These are phyloP conservation scores for Oceanodroma leucorhoa DNA, from an alignment of 2,797 vertebrate genomes.

Conservation along the genomic window DNA sequence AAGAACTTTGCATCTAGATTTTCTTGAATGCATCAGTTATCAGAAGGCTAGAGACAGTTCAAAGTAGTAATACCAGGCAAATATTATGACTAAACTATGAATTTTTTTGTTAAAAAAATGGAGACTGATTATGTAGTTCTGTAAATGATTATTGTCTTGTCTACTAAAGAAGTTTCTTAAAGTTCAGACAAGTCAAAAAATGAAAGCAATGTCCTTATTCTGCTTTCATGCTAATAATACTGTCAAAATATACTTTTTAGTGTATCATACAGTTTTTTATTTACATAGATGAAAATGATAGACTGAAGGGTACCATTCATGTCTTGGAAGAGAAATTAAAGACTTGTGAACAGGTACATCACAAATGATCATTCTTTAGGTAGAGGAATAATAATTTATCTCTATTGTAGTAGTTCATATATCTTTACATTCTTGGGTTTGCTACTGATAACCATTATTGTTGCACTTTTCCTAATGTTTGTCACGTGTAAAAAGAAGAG, in stretches of 20 bases:
- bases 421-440: neutral
- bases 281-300: constrained; percentile 75
- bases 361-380: neutral
- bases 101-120: neutral
- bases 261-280: neutral
- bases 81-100: neutral
- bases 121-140: neutral
- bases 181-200: neutral
- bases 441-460: neutral
- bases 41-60: neutral
- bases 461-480: neutral
- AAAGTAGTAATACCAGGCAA: neutral
- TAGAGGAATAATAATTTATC: neutral
- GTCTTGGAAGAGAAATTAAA: constrained; percentile 70
- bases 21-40: neutral
- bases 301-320: constrained; percentile 60
- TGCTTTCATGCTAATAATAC: neutral
- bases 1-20: neutral
- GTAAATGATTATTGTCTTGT: neutral
- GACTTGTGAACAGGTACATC: constrained; percentile 65
- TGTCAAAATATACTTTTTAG: neutral
- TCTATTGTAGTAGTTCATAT: neutral
- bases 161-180: neutral
- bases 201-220: neutral
- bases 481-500: neutral